phyloP scores from a whole-genome alignment of 2,797 vertebrate species.

The Synaphobranchus kaupii region DNA sequence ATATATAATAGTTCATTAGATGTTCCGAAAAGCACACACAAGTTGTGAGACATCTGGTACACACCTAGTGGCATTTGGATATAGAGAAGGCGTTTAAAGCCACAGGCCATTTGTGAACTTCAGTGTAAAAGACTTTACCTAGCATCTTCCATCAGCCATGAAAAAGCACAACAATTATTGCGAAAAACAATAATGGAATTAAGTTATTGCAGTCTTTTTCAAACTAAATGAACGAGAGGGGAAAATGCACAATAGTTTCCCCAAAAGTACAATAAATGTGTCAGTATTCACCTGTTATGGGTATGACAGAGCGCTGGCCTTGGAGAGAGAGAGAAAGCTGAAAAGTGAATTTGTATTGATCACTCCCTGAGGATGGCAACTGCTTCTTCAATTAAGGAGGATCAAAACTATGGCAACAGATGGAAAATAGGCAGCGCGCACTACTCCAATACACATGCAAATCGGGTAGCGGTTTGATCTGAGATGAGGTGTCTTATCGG shows the following conservation, averaged over 20 bases:
- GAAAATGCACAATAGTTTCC: conserved; percentile 29
- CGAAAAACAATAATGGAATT: background rate
- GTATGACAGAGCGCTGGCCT: conserved; percentile 17
- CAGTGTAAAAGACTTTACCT: conserved; percentile 4
- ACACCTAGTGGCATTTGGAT: background rate
- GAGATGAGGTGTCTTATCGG: background rate
- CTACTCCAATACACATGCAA: background rate
- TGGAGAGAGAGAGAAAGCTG: conserved; percentile 8
- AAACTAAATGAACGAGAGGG: conserved; percentile 50
- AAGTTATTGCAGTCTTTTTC: conserved; percentile 13
- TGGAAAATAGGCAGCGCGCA: conserved; percentile 11
- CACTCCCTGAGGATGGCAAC: conserved; percentile 14
- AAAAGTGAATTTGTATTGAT: conserved; percentile 26
- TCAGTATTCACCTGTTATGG: conserved; percentile 21
- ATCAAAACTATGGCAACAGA: conserved; percentile 27
- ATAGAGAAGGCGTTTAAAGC: background rate
- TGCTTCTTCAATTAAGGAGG: conserved; percentile 34
- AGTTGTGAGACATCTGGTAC: background rate
- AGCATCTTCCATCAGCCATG: conserved; percentile 7
- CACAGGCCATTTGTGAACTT: background rate
- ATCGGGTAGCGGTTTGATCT: background rate
- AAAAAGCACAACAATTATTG: background rate
- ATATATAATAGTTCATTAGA: background rate
- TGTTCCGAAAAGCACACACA: conserved; percentile 5
- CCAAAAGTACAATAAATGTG: conserved; percentile 25